Conservation (phyloP, 2,888 invertebrate genomes). For the Zygaena filipendulae region DNA sequence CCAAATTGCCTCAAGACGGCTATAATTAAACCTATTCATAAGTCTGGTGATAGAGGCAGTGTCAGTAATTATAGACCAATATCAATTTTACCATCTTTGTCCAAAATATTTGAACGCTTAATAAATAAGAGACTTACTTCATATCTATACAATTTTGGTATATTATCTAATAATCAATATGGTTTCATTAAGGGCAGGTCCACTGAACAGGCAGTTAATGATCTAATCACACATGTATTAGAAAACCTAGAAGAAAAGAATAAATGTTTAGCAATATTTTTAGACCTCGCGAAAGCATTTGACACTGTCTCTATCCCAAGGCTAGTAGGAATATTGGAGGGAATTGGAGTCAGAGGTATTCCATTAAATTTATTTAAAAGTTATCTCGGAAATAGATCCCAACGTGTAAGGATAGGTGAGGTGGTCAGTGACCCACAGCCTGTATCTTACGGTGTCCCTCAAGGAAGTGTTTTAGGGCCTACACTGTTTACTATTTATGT, state of each 20-base stretch:
- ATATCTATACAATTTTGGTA: conserved; percentile 4
- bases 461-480: conserved; percentile 8
- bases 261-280: conserved; percentile 5
- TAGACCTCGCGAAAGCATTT: conserved; percentile 9
- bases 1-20: conserved; percentile 1
- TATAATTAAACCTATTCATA: conserved; percentile 2
- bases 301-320: conserved; percentile 6
- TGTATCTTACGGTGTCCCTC: conserved; percentile 5
- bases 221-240: neutral
- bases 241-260: neutral
- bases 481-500: conserved; percentile 10
- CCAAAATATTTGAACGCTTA: conserved; percentile 3
- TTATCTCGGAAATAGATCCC: conserved; percentile 3
- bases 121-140: conserved; percentile 2
- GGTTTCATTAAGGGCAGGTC: conserved; percentile 4
- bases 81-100: conserved; percentile 3
- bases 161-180: conserved; percentile 6
- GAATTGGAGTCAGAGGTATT: conserved; percentile 5
- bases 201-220: conserved; percentile 5
- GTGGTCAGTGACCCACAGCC: conserved; percentile 1
- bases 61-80: conserved; percentile 8
- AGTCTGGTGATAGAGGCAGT: neutral
- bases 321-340: conserved; percentile 6
- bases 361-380: conserved; percentile 1
- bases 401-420: conserved; percentile 4